Percentiles rank a stretch among this genome's conserved stretches.
These are phyloP conservation scores for Frieseomelitta varia DNA, from an alignment of 1,140 invertebrate species.

Conservation along the genomic window DNA sequence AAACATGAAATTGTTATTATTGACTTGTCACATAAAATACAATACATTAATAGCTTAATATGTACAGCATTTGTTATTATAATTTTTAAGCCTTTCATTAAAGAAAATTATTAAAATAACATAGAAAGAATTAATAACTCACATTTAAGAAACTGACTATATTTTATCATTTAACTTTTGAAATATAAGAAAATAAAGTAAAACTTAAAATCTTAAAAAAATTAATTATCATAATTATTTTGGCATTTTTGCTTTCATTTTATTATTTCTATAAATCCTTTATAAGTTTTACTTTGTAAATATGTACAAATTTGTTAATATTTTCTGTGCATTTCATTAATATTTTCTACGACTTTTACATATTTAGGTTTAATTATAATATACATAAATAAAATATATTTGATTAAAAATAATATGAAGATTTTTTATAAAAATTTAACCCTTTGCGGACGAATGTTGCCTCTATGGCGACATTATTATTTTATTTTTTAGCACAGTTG, in stretches of 20 bases:
- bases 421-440: conserved; percentile 9
- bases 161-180: background rate
- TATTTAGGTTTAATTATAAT: background rate
- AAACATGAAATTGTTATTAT: conserved; percentile 43
- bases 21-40: conserved; percentile 20
- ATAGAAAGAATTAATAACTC: conserved; percentile 49
- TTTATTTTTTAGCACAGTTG: too few relatives aligned
- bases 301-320: conserved; percentile 29
- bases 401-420: conserved; percentile 33
- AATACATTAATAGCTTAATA: conserved; percentile 30
- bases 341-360: conserved; percentile 39
- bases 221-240: conserved; percentile 9
- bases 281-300: conserved; percentile 10
- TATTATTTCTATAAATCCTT: conserved; percentile 24
- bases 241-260: conserved; percentile 32
- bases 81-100: conserved; percentile 30
- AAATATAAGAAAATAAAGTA: background rate
- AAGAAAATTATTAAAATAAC: conserved; percentile 24
- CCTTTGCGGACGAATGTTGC: too few relatives aligned
- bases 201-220: background rate
- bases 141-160: background rate
- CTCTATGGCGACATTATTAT: too few relatives aligned
- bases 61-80: conserved; percentile 45
- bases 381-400: background rate
- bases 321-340: conserved; percentile 30